Evolutionary conservation across 2,113 vertebrate genomes (phyloP), one percentile per base, ranked within the genome.

Genomic region (Gadus macrocephalus): DNA sequence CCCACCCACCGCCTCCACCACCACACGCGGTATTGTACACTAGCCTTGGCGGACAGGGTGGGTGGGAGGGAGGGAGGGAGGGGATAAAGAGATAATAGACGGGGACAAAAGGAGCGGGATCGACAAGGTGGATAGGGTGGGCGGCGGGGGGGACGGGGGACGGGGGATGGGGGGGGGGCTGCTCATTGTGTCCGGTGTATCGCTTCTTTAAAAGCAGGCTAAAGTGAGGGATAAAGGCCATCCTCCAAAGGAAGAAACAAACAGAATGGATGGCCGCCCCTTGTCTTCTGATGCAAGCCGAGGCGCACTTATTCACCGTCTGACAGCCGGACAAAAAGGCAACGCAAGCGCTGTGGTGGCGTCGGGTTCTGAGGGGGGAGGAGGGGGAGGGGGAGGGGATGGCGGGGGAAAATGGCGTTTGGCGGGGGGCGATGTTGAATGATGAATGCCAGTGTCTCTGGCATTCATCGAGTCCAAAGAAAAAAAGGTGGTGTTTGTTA

Each of bases 221-320:
- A 82, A 86, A 90, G 74, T 78, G 77, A 77, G 75, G 84, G 86
- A 85, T 87, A 75, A 83, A 77, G 76, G 76, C 73, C 85, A 90
- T 91, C 88, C 42, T 49, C 42, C 42, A 14, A 35, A 35, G 6
- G 31, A 4, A 35, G 31, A 35, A 35, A 35, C 6, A 4, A 35
- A 35, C 4, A 35, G 87, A 86, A 90, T 86, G 64, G 22, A 15
- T 64, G 58, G 53, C 49, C 72, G 62, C 77, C 77, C 81, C 31
- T 77, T 68, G 80, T 35, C 31, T 76, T 63, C 59, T 25, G 76
- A 70, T 84, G 75, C 72, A 66, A 56, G 70, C 67, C 67, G 78
- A 65, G 71, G 72, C 53, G 72, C 35, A 69, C 53, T 55, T 16
- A 35, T 35, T 55, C 79, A 12, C 27, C 59, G 28, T 42, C 53